Evolutionary conservation across 2,113 vertebrate species (phyloP), one percentile per base, ranked within the genome.

Genomic region (Gymnocephalus cernua): DNA sequence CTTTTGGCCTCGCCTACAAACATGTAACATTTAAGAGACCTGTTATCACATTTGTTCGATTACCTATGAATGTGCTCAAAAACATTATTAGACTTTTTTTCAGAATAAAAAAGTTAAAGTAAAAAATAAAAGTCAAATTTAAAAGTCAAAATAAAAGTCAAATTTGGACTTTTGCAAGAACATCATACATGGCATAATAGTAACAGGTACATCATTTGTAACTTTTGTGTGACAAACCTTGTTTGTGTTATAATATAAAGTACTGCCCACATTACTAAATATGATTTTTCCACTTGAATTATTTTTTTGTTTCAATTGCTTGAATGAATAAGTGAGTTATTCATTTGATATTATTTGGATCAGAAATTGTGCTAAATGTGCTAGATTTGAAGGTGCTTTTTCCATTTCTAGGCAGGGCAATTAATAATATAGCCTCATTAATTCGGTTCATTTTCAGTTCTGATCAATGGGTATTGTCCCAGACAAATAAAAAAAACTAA

Each of bases 1-100:
- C 1, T 23, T 29, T 1, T 0, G 13, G 0, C 4, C 4, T 23
- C 4, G 4, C 25, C 12, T 21, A 14, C 47, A 32, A 48, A 14
- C 21, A 25, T 8, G 6, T 9, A 15, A 57, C 2, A 2, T 53
- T 38, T 68, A 38, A 16, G 16, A 73, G 7, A 9, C 38, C 5
- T 6, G 12, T 21, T 2, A 7, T 29, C 3, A 64, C 8, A 35
- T 12, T 41, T 86, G 23, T 11, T 54, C 76, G 18, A 77, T 59
- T 15, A 19, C 8, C 58, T 1, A 0, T 68, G 66, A 79, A 85
- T 63, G 50, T 16, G 2, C 23, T 1, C 1, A 21, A 54, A 59
- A 16, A 38, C 6, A 2, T 10, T 10, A 2, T 10, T 10, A 38
- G 38, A 38, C 38, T 10, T 38, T 38, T 35, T 10, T 38, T 10